A percentile compares a stretch with the other conserved stretches of the same genome.
Conservation (phyloP, 2,888 invertebrate species). For the Agrochola litura region DNA sequence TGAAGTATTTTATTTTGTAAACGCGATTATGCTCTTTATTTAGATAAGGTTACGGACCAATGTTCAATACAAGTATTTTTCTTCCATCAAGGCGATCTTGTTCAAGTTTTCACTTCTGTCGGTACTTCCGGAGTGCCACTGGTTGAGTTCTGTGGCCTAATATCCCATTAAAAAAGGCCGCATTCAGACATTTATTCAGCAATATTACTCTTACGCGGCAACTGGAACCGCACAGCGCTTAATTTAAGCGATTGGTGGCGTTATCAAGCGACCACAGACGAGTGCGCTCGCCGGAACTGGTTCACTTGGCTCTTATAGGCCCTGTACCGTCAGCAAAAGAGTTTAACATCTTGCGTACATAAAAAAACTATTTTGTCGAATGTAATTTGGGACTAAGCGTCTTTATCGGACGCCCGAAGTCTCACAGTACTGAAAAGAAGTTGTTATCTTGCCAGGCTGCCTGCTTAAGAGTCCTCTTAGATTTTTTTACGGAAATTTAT, state of each 20-base stretch:
- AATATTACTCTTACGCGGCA: neutral
- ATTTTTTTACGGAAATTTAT: no score
- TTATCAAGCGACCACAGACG: conserved; percentile 63
- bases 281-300: conserved; percentile 51
- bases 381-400: neutral
- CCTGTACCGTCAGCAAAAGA: neutral
- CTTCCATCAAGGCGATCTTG: no score
- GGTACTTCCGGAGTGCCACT: no score
- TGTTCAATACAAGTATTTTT: no score
- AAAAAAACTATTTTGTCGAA: neutral
- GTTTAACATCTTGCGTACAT: neutral
- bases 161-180: neutral
- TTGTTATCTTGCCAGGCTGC: no score
- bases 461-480: no score
- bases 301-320: conserved; percentile 38
- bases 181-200: neutral
- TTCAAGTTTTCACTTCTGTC: no score
- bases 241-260: conserved; percentile 57
- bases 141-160: neutral
- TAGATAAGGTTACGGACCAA: no score
- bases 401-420: neutral
- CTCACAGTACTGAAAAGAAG: neutral
- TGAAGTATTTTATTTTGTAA: no score
- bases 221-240: conserved; percentile 43
- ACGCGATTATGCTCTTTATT: no score